Conservation (phyloP, 2,797 vertebrate genomes). For the Premnoplex brunnescens region DNA sequence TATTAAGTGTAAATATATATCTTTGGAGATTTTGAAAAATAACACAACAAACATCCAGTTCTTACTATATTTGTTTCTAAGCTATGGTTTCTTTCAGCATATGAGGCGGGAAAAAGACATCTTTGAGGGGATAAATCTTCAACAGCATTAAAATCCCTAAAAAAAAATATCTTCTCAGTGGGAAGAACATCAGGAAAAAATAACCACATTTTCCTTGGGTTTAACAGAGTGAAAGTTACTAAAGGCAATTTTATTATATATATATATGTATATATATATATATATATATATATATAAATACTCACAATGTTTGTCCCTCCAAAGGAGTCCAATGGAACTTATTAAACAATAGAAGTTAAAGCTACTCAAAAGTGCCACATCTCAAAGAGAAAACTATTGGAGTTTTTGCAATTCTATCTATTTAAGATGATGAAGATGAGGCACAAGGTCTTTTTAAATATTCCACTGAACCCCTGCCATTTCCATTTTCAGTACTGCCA, state of each 20-base stretch:
- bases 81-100: neutral
- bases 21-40: constrained; percentile 14
- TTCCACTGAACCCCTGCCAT: neutral
- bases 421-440: neutral
- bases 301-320: neutral
- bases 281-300: neutral
- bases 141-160: neutral
- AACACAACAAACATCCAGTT: neutral
- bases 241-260: neutral
- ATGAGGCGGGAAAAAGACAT: neutral
- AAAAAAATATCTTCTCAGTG: neutral
- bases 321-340: neutral
- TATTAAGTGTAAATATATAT: constrained; percentile 31
- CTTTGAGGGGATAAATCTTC: constrained; percentile 11
- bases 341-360: neutral
- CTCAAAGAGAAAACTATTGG: neutral
- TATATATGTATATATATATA: neutral
- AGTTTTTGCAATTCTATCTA: neutral
- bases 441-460: neutral
- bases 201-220: neutral
- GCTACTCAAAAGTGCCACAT: neutral
- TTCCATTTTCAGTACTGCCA: neutral
- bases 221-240: neutral
- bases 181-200: neutral
- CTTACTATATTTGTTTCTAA: constrained; percentile 6